These are phyloP conservation scores for Agrotis puta DNA, from an alignment of 2,888 invertebrate genomes.

Conservation along the genomic window DNA sequence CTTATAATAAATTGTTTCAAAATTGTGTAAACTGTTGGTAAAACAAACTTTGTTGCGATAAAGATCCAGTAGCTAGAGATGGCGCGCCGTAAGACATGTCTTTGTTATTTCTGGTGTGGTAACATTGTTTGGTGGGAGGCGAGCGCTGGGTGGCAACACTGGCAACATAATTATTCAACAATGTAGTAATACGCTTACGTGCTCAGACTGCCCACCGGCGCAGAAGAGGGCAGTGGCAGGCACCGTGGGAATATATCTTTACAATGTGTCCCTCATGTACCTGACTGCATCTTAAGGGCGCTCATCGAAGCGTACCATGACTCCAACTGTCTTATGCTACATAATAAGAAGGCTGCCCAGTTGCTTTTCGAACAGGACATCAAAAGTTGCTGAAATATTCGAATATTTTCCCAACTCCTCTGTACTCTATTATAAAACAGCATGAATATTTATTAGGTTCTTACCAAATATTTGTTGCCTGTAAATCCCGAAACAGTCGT, in stretches of 20 bases:
- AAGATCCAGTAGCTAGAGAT: conserved; percentile 31
- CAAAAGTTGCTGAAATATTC: conserved; percentile 27
- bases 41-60: conserved; percentile 55
- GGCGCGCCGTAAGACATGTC: conserved; percentile 35
- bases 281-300: background rate
- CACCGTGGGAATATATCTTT: conserved; percentile 53
- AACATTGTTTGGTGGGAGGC: conserved; percentile 51
- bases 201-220: conserved; percentile 57
- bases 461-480: conserved; percentile 52
- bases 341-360: conserved; percentile 17
- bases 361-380: conserved; percentile 26
- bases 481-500: conserved; percentile 52
- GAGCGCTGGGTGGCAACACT: conserved; percentile 34
- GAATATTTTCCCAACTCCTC: conserved; percentile 33
- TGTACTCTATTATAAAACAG: conserved; percentile 22
- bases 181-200: conserved; percentile 61
- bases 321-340: conserved; percentile 11
- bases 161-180: conserved; percentile 60
- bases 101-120: conserved; percentile 56
- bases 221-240: conserved; percentile 20
- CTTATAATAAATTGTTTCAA: conserved; percentile 57
- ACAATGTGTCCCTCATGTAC: conserved; percentile 29
- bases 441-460: conserved; percentile 45
- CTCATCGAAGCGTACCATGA: background rate
- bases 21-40: conserved; percentile 55